Conservation (phyloP, 2,888 invertebrate genomes). For the Maniola hyperantus region DNA sequence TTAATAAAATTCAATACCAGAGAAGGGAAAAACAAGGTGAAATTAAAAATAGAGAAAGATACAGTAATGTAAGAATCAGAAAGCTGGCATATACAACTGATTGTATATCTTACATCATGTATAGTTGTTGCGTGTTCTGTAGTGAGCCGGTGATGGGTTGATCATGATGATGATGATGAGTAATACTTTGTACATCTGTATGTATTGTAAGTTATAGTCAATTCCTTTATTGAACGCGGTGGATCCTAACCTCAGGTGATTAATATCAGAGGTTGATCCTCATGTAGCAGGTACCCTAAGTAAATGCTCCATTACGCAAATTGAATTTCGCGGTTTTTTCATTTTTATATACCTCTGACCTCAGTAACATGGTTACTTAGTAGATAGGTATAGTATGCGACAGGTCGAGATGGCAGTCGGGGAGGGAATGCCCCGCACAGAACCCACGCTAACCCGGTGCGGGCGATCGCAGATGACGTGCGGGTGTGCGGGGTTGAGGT, state of each 20-base stretch:
- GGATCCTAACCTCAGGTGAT: slow-evolving; percentile 49
- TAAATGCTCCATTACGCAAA: slow-evolving; percentile 44
- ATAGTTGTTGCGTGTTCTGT: no score
- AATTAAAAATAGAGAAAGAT: no score
- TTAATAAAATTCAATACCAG: slow-evolving; percentile 4
- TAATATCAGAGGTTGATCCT: slow-evolving; percentile 39
- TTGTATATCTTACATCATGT: no score
- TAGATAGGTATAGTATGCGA: no score
- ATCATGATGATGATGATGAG: no score
- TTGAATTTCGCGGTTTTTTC: slow-evolving; percentile 28
- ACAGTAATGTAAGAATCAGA: background rate
- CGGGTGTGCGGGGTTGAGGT: no score
- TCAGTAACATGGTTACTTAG: no score
- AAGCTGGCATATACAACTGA: background rate
- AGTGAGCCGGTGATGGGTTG: no score
- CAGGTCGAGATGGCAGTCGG: no score
- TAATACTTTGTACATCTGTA: slow-evolving; percentile 23
- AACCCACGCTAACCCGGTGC: no score
- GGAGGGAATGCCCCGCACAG: no score
- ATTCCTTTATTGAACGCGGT: slow-evolving; percentile 58
- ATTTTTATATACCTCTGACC: slow-evolving; percentile 3
- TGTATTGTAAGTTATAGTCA: slow-evolving; percentile 49
- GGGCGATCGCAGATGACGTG: no score
- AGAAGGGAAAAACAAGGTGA: background rate
- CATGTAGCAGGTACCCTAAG: slow-evolving; percentile 26